phyloP scores from a whole-genome alignment of 2,797 vertebrate species.

The Gallinago stenura region DNA sequence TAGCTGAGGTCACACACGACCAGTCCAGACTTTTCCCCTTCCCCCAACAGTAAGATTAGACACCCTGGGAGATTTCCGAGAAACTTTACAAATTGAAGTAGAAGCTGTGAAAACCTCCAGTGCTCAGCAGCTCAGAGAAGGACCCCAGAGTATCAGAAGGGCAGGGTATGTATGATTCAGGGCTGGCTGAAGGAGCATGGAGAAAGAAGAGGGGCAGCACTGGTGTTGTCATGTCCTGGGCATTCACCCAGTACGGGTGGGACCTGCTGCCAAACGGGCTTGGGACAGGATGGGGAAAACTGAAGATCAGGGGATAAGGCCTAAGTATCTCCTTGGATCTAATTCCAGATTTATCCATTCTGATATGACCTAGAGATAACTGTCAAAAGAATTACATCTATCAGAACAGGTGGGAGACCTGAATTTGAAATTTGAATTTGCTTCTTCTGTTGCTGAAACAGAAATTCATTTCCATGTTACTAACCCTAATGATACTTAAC shows the following conservation, averaged over 20 bases:
- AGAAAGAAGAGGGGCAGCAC: background rate
- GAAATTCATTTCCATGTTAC: background rate
- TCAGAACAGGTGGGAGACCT: background rate
- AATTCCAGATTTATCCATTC: background rate
- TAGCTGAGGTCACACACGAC: constrained; percentile 35
- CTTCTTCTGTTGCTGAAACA: background rate
- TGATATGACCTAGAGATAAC: background rate
- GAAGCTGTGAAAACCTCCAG: background rate
- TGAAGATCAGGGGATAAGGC: background rate
- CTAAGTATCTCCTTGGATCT: background rate
- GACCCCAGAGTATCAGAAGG: background rate
- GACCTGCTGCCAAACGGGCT: background rate
- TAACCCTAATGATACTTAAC: background rate
- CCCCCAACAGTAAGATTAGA: constrained; percentile 8
- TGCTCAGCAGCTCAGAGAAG: background rate
- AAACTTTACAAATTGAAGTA: constrained; percentile 9
- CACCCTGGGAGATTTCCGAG: background rate
- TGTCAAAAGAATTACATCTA: background rate
- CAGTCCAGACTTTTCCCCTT: constrained; percentile 19
- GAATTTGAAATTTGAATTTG: background rate
- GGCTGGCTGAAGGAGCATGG: background rate
- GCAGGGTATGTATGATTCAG: background rate
- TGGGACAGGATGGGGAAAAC: background rate
- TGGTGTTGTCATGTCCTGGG: background rate
- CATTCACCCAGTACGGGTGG: background rate